Base-by-base conservation (phyloP, 2,888 invertebrate species). In the Stenichneumon culpator region DNA sequence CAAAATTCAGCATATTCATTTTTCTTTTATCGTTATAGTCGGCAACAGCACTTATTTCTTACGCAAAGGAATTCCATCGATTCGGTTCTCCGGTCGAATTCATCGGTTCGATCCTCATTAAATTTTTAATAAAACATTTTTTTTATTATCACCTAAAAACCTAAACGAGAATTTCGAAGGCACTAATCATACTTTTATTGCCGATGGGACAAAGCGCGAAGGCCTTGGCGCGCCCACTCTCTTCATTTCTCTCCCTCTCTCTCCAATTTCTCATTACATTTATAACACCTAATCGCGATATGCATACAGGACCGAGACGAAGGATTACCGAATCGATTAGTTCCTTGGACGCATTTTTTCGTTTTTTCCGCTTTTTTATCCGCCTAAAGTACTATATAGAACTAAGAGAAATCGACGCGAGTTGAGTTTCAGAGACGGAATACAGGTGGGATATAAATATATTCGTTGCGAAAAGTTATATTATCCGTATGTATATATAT, bases 151-250 rank as follows among this genome's bases (percentile, higher is more conserved):
- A 78, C 32, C 50, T 73, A 75, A 77, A 72, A 54, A 77, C 80
- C 50, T 73, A 78, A 74, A 82, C 60, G 72, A 81, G 28, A 88
- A 88, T 88, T 88, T 87, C 82, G 86, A 87, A 88, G 88, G 88
- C 86, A 88, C 87, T 86, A 81, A 74, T 79, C 65, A 70, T 50
- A 69, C 47, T 47, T 60, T 82, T 70, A 82, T 77, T 72, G 77
- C 77, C 60, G 60, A 81, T 72, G 63, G 60, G 57, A 74, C 36
- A 75, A 77, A 25, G 65, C 52, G 60, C 70, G 47, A 57, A 36
- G 3, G 16, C 28, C 16, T 57, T 36, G 44, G 28, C 44, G n/a
- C 47, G 39, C 39, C 14, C 47, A 68, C 73, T 60, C 79, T 72
- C 50, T 25, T 60, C 5, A 44, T 22, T 50, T 68, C 14, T 50